These are phyloP conservation scores for Oegoconia quadripuncta DNA, from an alignment of 2,888 invertebrate genomes.

Conservation along the genomic window DNA sequence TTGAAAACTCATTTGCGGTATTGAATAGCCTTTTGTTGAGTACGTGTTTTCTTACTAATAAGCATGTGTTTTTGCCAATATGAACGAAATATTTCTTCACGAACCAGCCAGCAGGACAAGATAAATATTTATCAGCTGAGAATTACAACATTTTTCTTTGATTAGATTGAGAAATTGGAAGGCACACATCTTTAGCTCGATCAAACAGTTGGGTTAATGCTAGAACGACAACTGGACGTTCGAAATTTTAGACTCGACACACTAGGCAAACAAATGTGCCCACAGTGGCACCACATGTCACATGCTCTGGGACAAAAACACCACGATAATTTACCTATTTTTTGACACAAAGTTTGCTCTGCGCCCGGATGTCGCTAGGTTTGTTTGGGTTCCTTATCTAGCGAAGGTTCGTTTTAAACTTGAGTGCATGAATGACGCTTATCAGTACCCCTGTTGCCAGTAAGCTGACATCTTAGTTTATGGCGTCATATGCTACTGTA, in stretches of 20 bases:
- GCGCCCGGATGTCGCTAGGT: constrained; percentile 59
- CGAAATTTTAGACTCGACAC: constrained; percentile 10
- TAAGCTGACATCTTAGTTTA: constrained; percentile 54
- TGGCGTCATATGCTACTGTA: constrained; percentile 54
- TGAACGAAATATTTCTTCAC: background rate
- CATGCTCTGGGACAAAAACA: constrained; percentile 35
- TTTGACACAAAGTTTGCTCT: constrained; percentile 42
- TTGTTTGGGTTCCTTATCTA: constrained; percentile 59
- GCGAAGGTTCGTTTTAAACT: constrained; percentile 34
- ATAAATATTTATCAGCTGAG: background rate
- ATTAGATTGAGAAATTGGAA: constrained; percentile 14
- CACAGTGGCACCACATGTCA: constrained; percentile 45
- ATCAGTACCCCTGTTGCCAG: constrained; percentile 44
- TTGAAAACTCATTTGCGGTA: constrained; percentile 29
- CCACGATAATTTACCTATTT: constrained; percentile 35
- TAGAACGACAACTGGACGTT: constrained; percentile 9
- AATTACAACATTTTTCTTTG: constrained; percentile 8
- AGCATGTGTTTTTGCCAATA: background rate
- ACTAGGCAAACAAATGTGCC: constrained; percentile 31
- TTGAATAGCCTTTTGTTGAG: constrained; percentile 20
- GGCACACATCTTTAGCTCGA: constrained; percentile 11
- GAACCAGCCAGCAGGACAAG: background rate
- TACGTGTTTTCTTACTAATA: constrained; percentile 16
- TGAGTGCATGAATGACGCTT: constrained; percentile 57
- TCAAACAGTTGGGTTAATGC: constrained; percentile 11